Conservation (phyloP, 2,888 invertebrate genomes). For the Apamea sordens region DNA sequence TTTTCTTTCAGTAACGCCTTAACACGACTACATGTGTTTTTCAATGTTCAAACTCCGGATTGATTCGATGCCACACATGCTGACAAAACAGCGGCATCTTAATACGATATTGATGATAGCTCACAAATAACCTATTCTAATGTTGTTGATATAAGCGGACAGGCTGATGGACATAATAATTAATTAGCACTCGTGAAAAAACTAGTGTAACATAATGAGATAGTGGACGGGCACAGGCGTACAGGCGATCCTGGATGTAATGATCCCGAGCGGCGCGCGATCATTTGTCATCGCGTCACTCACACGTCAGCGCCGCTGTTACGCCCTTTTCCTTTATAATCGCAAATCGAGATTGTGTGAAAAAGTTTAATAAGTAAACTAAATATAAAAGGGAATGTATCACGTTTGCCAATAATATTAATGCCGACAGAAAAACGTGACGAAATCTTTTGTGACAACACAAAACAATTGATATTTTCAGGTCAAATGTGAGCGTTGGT, state of each 20-base stretch:
- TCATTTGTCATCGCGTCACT: conserved; percentile 87
- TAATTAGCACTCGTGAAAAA: conserved; percentile 69
- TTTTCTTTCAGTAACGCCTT: conserved; percentile 62
- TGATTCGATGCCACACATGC: conserved; percentile 62
- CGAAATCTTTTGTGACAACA: conserved; percentile 17
- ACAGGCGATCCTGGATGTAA: conserved; percentile 60
- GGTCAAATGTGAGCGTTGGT: conserved; percentile 40
- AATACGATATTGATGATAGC: conserved; percentile 67
- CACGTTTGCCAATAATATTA: conserved; percentile 1
- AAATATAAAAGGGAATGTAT: conserved; percentile 28
- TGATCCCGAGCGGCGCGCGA: conserved; percentile 75
- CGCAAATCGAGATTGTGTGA: conserved; percentile 69
- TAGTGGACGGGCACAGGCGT: conserved; percentile 40
- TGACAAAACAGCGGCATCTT: conserved; percentile 62
- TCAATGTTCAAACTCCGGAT: conserved; percentile 42
- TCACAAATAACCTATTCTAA: conserved; percentile 66
- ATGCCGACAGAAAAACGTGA: conserved; percentile 32
- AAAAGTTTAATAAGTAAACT: conserved; percentile 54
- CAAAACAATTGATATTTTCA: conserved; percentile 43
- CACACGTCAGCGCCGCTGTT: conserved; percentile 81
- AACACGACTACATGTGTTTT: conserved; percentile 58
- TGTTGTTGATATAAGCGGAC: conserved; percentile 70
- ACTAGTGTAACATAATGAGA: conserved; percentile 64
- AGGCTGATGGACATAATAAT: conserved; percentile 70
- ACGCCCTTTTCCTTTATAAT: conserved; percentile 84